A percentile compares a stretch with the other conserved stretches of the same genome.
These are phyloP conservation scores for Lithophane ornitopus DNA, from an alignment of 2,888 invertebrate genomes.

Conservation along the genomic window DNA sequence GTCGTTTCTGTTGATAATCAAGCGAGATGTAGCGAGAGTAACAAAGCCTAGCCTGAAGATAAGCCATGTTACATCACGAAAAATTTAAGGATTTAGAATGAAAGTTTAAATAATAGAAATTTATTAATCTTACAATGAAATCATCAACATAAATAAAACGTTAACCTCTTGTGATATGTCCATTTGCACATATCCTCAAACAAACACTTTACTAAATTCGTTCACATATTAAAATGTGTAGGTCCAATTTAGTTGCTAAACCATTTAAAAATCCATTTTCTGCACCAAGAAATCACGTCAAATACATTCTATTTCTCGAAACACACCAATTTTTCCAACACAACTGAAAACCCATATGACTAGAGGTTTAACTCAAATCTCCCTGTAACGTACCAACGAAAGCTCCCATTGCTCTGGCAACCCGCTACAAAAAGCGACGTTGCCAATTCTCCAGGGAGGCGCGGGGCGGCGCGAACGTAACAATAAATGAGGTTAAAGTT, in stretches of 20 bases:
- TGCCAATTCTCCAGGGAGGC: constrained; percentile 80
- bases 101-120: not conserved
- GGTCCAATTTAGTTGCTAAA: not conserved
- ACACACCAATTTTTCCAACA: not conserved
- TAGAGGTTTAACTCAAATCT: constrained; percentile 44
- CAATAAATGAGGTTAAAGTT: constrained; percentile 90
- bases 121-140: not conserved
- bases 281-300: not conserved
- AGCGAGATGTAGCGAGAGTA: not conserved
- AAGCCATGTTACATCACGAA: too few relatives aligned
- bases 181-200: not conserved
- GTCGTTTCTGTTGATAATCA: too few relatives aligned
- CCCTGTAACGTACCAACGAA: constrained; percentile 72
- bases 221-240: too few relatives aligned
- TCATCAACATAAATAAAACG: constrained; percentile 1
- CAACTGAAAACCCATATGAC: not conserved
- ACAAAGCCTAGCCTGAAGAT: too few relatives aligned
- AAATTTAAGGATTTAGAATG: too few relatives aligned
- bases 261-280: not conserved
- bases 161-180: not conserved
- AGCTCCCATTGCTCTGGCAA: constrained; percentile 78
- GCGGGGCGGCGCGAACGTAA: constrained; percentile 78
- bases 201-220: not conserved
- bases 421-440: constrained; percentile 81
- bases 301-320: not conserved